Conservation (phyloP, 2,888 invertebrate genomes). For the Dicyrtoma fusca region DNA sequence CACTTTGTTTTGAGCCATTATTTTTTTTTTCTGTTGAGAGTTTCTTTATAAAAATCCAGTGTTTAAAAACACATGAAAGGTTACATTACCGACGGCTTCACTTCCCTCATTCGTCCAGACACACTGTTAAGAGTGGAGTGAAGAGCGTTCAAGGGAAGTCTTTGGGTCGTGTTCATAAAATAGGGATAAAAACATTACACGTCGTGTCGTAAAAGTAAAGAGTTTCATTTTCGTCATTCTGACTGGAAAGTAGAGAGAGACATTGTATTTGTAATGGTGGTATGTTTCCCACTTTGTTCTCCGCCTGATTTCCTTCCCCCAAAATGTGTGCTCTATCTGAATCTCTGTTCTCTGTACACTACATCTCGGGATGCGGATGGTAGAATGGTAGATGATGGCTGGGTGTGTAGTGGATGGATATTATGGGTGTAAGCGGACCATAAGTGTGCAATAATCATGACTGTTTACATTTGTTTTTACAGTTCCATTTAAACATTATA, state of each 20-base stretch:
- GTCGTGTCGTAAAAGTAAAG: constrained; percentile 10
- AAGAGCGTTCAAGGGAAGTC: too few relatives aligned
- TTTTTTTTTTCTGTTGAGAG: too few relatives aligned
- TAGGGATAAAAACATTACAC: too few relatives aligned
- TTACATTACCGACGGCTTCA: constrained; percentile 18
- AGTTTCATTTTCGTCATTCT: constrained; percentile 22
- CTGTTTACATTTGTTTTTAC: constrained; percentile 16
- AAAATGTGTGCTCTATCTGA: too few relatives aligned
- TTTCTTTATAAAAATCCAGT: neutral
- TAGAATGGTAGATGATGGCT: too few relatives aligned
- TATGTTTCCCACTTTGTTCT: constrained; percentile 9
- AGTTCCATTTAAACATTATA: constrained; percentile 9
- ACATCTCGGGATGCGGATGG: neutral
- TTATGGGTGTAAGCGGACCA: too few relatives aligned
- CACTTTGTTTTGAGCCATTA: too few relatives aligned
- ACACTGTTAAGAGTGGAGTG: constrained; percentile 6
- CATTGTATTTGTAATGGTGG: neutral
- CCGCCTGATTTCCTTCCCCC: constrained; percentile 30
- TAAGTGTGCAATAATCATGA: constrained; percentile 1
- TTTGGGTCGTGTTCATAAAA: too few relatives aligned
- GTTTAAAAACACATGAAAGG: constrained; percentile 33
- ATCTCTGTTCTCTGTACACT: too few relatives aligned
- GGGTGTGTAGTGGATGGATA: too few relatives aligned
- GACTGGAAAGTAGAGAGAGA: neutral
- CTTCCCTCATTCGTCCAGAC: neutral